phyloP scores from a whole-genome alignment of 2,888 invertebrate species.

The Mesodorylaimus sp. region DNA sequence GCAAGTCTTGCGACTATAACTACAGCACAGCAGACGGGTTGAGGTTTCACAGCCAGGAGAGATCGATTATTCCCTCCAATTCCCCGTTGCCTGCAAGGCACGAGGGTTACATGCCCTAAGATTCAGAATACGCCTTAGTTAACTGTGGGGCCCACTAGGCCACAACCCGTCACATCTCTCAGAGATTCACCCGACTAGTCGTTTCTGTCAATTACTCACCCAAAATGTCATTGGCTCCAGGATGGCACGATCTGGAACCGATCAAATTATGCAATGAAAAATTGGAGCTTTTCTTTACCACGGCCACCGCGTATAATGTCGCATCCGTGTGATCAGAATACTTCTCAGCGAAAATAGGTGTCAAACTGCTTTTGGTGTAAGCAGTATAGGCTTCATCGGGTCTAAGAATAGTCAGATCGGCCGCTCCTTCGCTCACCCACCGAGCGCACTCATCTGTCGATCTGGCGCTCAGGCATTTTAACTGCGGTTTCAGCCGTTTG shows the following conservation, averaged over 20 bases:
- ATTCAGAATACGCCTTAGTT: no score
- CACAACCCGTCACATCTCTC: no score
- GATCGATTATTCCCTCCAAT: no score
- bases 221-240: not conserved
- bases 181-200: no score
- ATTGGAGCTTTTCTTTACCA: not conserved
- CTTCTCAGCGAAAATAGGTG: not conserved
- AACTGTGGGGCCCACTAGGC: no score
- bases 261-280: not conserved
- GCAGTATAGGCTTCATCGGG: not conserved
- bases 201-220: no score
- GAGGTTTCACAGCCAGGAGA: no score
- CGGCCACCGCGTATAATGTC: not conserved
- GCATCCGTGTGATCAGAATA: not conserved
- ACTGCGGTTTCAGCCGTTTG: not conserved
- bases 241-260: constrained; percentile 2
- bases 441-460: not conserved
- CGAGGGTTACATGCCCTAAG: no score
- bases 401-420: not conserved
- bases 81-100: no score
- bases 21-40: no score
- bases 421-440: not conserved
- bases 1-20: no score
- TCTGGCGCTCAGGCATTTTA: not conserved
- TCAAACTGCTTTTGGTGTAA: not conserved